Percentiles rank a stretch among this genome's conserved stretches.
Conservation (phyloP, 2,113 vertebrate genomes). For the Fulmarus glacialis region DNA sequence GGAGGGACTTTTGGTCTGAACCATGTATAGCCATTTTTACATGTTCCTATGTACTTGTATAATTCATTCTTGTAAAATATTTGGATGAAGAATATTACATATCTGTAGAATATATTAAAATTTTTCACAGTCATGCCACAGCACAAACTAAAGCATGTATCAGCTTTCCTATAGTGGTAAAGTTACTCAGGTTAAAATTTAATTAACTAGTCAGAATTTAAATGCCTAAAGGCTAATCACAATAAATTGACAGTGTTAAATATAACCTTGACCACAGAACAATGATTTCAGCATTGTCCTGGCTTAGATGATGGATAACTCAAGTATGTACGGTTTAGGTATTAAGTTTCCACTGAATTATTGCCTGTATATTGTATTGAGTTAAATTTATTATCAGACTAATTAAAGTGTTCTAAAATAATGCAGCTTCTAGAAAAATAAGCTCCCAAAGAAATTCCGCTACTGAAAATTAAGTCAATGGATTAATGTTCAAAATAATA, state of each 20-base stretch:
- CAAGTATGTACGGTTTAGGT: neutral
- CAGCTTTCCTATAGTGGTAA: neutral
- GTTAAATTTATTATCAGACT: neutral
- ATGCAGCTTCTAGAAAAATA: neutral
- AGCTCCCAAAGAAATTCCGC: neutral
- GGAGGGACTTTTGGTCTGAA: neutral
- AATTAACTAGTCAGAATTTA: neutral
- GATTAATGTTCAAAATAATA: neutral
- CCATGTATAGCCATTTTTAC: neutral
- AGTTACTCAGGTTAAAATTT: neutral
- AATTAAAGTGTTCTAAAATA: neutral
- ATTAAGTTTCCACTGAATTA: neutral
- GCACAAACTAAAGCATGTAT: neutral
- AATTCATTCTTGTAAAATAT: neutral
- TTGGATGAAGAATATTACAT: neutral
- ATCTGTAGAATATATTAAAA: neutral
- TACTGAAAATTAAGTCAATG: neutral
- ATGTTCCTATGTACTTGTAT: neutral
- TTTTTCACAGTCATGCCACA: neutral
- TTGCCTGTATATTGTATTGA: neutral
- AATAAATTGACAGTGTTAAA: neutral
- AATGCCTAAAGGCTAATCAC: neutral
- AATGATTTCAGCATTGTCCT: neutral
- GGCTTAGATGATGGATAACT: neutral
- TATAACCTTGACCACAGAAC: neutral